Percentiles rank a stretch among this genome's conserved stretches.
Evolutionary conservation across 30 jellyfish, hydroid and myxozoan species (phyloP).

Genomic region (Aurelia aurita): DNA sequence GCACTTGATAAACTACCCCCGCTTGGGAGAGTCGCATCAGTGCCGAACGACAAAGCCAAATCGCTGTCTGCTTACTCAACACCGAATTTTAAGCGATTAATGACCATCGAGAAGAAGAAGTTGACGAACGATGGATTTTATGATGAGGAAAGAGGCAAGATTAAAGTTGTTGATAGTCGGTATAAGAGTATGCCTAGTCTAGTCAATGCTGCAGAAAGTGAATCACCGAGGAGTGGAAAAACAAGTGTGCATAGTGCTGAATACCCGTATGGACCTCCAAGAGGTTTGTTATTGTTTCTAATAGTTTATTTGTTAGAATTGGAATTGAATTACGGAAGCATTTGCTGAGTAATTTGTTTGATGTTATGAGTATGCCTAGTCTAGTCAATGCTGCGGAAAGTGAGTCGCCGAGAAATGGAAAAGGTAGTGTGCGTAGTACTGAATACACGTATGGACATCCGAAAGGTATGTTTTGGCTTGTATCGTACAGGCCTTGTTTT

Average conservation of each 20-base stretch:
- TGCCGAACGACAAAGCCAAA: slow-evolving; percentile 40
- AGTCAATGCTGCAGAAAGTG: slow-evolving; percentile 15
- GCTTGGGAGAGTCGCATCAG: slow-evolving; percentile 20
- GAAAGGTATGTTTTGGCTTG: slow-evolving; percentile 7
- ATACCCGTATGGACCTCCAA: slow-evolving; percentile 18
- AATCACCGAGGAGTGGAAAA: slow-evolving; percentile 45
- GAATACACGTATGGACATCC: slow-evolving; percentile 36
- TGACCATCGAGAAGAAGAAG: slow-evolving; percentile 64
- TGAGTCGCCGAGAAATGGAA: slow-evolving; percentile 47
- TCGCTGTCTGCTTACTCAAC: slow-evolving; percentile 76
- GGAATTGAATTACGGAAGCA: no score
- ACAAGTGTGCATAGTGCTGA: slow-evolving; percentile 51
- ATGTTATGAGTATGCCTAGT: slow-evolving; percentile 82
- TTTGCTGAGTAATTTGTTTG: no score
- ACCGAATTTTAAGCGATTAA: slow-evolving; percentile 69
- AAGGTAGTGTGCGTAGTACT: slow-evolving; percentile 35
- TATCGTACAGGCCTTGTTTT: background rate
- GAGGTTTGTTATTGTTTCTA: no score
- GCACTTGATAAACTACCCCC: slow-evolving; percentile 47
- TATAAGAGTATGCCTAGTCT: slow-evolving; percentile 79
- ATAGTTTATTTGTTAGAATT: no score
- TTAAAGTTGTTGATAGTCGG: slow-evolving; percentile 26
- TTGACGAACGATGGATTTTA: slow-evolving; percentile 55
- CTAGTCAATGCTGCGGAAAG: slow-evolving; percentile 19
- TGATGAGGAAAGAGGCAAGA: slow-evolving; percentile 56